Evolutionary conservation across 2,888 invertebrate genomes (phyloP).

Genomic region (Ctena decussata): DNA sequence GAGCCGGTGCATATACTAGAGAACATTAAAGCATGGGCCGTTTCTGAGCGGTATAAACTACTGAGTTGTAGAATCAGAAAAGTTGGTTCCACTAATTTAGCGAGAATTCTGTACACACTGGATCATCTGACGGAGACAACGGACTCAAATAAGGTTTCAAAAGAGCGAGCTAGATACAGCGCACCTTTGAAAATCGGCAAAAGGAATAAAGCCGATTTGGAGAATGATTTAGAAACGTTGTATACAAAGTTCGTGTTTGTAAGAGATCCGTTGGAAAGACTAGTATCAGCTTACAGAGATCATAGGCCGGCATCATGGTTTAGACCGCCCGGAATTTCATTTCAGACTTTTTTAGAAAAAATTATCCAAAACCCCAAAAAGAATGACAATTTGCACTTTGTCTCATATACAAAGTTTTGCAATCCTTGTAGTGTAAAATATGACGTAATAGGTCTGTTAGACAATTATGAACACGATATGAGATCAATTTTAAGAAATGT

Average conservation of each 20-base stretch:
- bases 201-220: background rate
- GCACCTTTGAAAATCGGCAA: background rate
- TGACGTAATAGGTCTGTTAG: background rate
- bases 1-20: background rate
- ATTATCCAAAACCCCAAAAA: background rate
- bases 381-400: background rate
- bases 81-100: background rate
- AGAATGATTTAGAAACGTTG: background rate
- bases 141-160: background rate
- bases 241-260: background rate
- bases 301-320: background rate
- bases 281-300: background rate
- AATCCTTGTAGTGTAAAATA: background rate
- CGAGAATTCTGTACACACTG: background rate
- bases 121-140: background rate
- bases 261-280: background rate
- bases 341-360: background rate
- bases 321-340: background rate
- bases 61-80: background rate
- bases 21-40: background rate
- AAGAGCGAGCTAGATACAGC: background rate
- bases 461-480: background rate
- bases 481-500: background rate
- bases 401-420: background rate
- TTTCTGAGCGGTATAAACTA: background rate